phyloP scores from a whole-genome alignment of 2,797 vertebrate species.

The Acrossocheilus fasciatus region DNA sequence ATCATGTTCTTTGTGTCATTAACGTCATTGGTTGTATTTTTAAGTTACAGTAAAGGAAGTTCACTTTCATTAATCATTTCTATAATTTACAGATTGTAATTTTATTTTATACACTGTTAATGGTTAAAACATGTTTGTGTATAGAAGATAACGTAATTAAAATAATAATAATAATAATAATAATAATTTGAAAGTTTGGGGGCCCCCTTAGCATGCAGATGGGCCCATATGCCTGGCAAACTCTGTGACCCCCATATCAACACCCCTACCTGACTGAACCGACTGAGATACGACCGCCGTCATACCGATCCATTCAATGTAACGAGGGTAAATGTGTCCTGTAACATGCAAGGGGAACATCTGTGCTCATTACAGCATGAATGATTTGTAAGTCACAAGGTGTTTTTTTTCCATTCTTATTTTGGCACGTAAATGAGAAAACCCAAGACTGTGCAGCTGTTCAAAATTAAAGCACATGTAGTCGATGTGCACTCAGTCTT shows the following conservation, averaged over 20 bases:
- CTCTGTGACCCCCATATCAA: background rate
- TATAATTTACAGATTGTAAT: background rate
- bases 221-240: background rate
- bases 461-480: conserved; percentile 29
- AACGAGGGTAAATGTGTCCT: conserved; percentile 24
- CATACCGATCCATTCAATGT: conserved; percentile 14
- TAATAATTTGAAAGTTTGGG: background rate
- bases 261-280: background rate
- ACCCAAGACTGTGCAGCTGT: conserved; percentile 52
- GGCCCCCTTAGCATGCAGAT: background rate
- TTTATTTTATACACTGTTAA: background rate
- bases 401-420: conserved; percentile 40
- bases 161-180: background rate
- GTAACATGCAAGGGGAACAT: conserved; percentile 28
- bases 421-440: conserved; percentile 42
- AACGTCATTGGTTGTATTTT: background rate
- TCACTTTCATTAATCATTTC: background rate
- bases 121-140: background rate
- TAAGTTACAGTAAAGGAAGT: background rate
- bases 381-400: conserved; percentile 55
- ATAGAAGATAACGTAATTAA: background rate
- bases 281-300: background rate
- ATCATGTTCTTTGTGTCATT: background rate
- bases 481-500: conserved; percentile 14
- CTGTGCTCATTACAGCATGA: conserved; percentile 52